Conservation (phyloP, 1,140 invertebrate species). For the Acromyrmex charruanus region DNA sequence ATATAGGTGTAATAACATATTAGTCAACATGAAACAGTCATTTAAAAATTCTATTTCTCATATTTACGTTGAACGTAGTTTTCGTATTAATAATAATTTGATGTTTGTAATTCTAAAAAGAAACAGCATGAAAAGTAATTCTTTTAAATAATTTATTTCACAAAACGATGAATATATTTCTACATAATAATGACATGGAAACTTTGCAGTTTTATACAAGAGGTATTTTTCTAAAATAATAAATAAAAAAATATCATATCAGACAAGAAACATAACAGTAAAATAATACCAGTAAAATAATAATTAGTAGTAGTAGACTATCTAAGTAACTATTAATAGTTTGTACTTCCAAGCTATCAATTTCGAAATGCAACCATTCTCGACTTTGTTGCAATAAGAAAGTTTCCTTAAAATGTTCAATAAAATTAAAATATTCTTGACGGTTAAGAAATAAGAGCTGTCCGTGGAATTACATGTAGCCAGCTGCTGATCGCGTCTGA, state of each 20-base stretch:
- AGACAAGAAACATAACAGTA: neutral
- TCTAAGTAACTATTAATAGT: slow-evolving; percentile 7
- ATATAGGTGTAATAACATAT: neutral
- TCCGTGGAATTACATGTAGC: neutral
- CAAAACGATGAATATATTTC: neutral
- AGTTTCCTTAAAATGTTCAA: neutral
- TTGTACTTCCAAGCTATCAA: neutral
- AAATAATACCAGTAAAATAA: neutral
- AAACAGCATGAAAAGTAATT: neutral
- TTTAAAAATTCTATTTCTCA: neutral
- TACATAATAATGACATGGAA: neutral
- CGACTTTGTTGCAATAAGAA: neutral
- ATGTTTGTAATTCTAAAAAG: neutral
- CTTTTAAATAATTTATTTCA: slow-evolving; percentile 26
- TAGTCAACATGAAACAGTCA: neutral
- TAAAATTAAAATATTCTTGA: neutral
- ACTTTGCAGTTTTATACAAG: neutral
- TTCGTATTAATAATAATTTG: neutral
- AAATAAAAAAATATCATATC: slow-evolving; percentile 40
- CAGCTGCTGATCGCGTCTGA: neutral
- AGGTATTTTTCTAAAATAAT: slow-evolving; percentile 1
- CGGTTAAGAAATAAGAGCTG: neutral
- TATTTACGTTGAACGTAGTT: neutral
- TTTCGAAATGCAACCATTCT: neutral
- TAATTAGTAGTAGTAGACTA: neutral